A percentile compares a stretch with the other conserved stretches of the same genome.
Evolutionary conservation across 2,797 vertebrate genomes (phyloP).

Genomic region (Xiphophorus birchmanni): DNA sequence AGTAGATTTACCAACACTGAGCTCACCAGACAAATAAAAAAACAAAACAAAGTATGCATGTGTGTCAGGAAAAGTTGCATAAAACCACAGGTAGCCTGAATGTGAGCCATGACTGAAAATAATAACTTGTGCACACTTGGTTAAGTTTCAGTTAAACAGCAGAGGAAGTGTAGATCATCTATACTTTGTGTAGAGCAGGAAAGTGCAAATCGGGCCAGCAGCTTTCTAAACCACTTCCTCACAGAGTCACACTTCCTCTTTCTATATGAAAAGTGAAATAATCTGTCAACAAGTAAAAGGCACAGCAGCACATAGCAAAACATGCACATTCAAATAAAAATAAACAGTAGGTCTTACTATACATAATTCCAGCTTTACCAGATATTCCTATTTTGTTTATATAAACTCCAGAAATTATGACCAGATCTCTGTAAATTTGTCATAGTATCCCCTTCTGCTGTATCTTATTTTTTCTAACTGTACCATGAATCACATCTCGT

Average conservation of each 20-base stretch:
- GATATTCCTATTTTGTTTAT: no score
- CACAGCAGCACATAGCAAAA: not conserved
- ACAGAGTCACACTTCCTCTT: constrained; percentile 49
- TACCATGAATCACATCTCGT: no score
- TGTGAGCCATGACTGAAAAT: not conserved
- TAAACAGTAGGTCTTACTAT: not conserved
- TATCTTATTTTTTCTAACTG: no score
- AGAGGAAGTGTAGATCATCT: constrained; percentile 4
- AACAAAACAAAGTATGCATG: not conserved
- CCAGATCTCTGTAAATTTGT: no score
- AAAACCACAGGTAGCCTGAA: not conserved
- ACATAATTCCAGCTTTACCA: not conserved
- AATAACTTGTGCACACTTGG: not conserved
- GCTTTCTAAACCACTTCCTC: constrained; percentile 53
- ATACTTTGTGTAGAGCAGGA: constrained; percentile 1
- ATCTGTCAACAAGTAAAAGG: not conserved
- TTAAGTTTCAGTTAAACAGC: constrained; percentile 27
- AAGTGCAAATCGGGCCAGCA: constrained; percentile 4
- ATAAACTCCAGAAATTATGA: no score
- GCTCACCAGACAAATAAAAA: not conserved
- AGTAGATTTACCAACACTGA: not conserved
- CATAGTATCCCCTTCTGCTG: no score
- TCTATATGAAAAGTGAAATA: constrained; percentile 5
- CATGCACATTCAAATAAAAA: not conserved
- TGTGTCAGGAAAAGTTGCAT: not conserved